Conservation (phyloP, 2,888 invertebrate genomes). For the Rhorus exstirpatorius region DNA sequence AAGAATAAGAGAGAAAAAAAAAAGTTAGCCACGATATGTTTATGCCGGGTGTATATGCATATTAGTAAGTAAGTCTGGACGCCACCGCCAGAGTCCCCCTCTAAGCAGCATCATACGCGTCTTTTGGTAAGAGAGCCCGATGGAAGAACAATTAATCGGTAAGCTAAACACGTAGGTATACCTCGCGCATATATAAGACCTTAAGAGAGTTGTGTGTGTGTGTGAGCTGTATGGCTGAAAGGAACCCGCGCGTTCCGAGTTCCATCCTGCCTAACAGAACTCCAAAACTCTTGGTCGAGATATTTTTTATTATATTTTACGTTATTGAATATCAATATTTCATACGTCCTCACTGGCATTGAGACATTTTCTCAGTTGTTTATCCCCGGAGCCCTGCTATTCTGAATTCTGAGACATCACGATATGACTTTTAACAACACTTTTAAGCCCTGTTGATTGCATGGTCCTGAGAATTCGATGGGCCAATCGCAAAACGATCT, state of each 20-base stretch:
- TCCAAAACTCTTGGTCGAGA: constrained; percentile 49
- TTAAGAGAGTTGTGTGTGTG: constrained; percentile 65
- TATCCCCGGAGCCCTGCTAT: too few species aligned
- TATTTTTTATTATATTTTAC: constrained; percentile 12
- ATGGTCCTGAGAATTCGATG: too few species aligned
- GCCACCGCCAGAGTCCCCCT: constrained; percentile 29
- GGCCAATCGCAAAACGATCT: too few species aligned
- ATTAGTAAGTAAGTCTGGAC: constrained; percentile 23
- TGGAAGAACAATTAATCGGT: constrained; percentile 79
- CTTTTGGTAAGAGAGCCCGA: constrained; percentile 35
- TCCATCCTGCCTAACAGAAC: constrained; percentile 64
- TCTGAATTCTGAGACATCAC: too few species aligned
- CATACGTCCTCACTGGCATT: background rate
- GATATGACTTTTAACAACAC: too few species aligned
- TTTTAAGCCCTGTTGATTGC: too few species aligned
- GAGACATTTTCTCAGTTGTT: background rate
- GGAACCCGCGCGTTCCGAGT: constrained; percentile 45
- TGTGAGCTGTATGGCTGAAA: constrained; percentile 30
- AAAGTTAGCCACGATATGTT: constrained; percentile 45
- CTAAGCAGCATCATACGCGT: constrained; percentile 3
- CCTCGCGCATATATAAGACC: constrained; percentile 73
- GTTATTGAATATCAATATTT: constrained; percentile 35
- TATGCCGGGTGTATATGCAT: constrained; percentile 29
- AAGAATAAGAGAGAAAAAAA: constrained; percentile 50
- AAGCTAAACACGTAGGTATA: constrained; percentile 79